Evolutionary conservation across 2,797 vertebrate genomes (phyloP), one percentile per base, ranked within the genome.

Genomic region (Enteromius anoplus): DNA sequence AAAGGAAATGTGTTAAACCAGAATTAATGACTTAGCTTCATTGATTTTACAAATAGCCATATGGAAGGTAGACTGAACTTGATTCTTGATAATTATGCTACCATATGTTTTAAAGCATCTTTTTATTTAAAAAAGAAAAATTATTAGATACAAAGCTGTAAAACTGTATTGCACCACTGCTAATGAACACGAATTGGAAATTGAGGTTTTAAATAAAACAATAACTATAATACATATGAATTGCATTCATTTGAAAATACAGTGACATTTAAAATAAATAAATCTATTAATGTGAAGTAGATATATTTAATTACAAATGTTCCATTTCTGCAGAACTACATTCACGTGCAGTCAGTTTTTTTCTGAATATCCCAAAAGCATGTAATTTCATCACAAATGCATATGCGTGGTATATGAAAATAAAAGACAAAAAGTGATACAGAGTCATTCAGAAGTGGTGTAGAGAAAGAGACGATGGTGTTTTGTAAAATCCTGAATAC

Each of bases 1-100:
- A 85, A 78, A 78, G 75, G 68, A 82, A 15, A 53, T 78, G 53
- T 78, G 32, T 29, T 76, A 9, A 58, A 40, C 72, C 72, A 58
- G 58, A 77, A 72, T 77, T 55, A 71, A 81, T 75, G 40, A 70
- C 72, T 85, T 58, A 51, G 65, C 51, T 62, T 70, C 70, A 69
- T 71, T 76, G 65, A 70, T 81, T 77, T 82, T 82, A 34, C 58
- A 64, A 82, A 81, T 71, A 85, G 80, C 78, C 75, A 78, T 83
- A 73, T 82, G 75, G 47, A 66, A 60, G 72, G 26, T 64, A 73
- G 75, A 65, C 58, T 72, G 75, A 73, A 60, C 40, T 42, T 45
- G 55, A 17, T 51, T 68, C 23, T 45, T 62, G 11, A 77, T 53
- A 77, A 62, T 75, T 70, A 66, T 71, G 72, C 47, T 53, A 85